A percentile compares a stretch with the other conserved stretches of the same genome.
Conservation (phyloP, 1,140 invertebrate genomes). For the Teleopsis dalmanni region DNA sequence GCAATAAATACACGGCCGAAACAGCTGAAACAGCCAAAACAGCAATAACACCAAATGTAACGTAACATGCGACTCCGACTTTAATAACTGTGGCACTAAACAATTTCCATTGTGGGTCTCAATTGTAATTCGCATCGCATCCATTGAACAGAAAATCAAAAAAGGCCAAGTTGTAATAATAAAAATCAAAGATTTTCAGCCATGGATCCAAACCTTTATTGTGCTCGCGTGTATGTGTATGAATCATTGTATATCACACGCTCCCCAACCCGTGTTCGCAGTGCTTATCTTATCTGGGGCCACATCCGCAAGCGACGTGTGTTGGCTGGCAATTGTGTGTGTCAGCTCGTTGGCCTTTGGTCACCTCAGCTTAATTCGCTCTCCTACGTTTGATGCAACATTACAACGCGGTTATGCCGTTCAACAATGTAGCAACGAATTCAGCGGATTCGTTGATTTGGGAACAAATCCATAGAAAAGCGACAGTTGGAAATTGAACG, state of each 20-base stretch:
- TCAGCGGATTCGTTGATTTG: too few relatives aligned
- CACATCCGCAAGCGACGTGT: too few relatives aligned
- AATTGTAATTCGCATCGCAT: background rate
- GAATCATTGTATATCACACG: too few relatives aligned
- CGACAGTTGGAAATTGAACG: too few relatives aligned
- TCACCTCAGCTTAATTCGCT: constrained; percentile 37
- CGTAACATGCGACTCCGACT: background rate
- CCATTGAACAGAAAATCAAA: background rate
- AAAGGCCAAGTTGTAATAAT: background rate
- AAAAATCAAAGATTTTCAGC: constrained; percentile 2
- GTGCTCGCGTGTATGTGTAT: background rate
- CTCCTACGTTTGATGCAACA: constrained; percentile 7
- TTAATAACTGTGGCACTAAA: constrained; percentile 2
- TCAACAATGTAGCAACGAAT: too few relatives aligned
- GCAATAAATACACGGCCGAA: background rate
- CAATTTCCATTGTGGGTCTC: background rate
- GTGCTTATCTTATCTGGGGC: too few relatives aligned
- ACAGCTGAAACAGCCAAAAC: too few relatives aligned
- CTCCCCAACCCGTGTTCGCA: too few relatives aligned
- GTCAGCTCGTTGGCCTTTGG: constrained; percentile 40
- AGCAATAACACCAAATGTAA: background rate
- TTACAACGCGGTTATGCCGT: too few relatives aligned
- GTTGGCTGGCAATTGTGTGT: constrained; percentile 9
- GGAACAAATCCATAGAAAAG: too few relatives aligned
- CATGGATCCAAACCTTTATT: background rate